phyloP scores from a whole-genome alignment of 1,140 invertebrate genomes.

The Drosophila pruinosa region DNA sequence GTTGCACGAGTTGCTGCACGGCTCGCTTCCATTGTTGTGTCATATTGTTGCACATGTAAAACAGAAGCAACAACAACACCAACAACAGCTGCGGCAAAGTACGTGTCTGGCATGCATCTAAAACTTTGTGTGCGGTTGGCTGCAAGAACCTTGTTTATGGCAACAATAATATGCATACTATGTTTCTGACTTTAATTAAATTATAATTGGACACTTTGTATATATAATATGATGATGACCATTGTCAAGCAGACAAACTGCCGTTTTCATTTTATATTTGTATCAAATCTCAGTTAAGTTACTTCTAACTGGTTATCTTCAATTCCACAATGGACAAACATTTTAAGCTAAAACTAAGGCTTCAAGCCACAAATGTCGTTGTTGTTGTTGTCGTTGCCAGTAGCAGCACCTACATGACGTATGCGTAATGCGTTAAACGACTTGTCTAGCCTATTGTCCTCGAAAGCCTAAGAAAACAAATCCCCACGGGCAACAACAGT shows the following conservation, averaged over 20 bases:
- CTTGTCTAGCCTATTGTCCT: slow-evolving; percentile 26
- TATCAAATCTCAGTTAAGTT: slow-evolving; percentile 55
- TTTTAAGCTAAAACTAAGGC: neutral
- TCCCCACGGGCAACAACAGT: slow-evolving; percentile 47
- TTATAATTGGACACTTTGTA: slow-evolving; percentile 61
- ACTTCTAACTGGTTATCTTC: slow-evolving; percentile 28
- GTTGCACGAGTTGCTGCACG: slow-evolving; percentile 73
- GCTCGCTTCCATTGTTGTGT: slow-evolving; percentile 69
- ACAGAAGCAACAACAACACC: slow-evolving; percentile 18
- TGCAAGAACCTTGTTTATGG: slow-evolving; percentile 35
- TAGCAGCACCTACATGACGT: slow-evolving; percentile 11
- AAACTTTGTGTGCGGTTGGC: slow-evolving; percentile 2
- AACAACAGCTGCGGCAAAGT: slow-evolving; percentile 38
- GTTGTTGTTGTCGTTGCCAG: neutral
- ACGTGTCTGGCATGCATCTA: slow-evolving; percentile 55
- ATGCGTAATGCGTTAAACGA: slow-evolving; percentile 64
- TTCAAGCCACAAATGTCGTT: neutral
- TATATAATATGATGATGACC: slow-evolving; percentile 28
- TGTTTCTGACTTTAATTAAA: slow-evolving; percentile 72
- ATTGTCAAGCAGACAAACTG: slow-evolving; percentile 21
- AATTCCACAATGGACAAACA: neutral
- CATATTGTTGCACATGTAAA: slow-evolving; percentile 72
- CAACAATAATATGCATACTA: slow-evolving; percentile 39
- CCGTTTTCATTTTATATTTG: slow-evolving; percentile 45
- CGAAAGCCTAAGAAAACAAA: slow-evolving; percentile 36